phyloP scores from a whole-genome alignment of 2,888 invertebrate genomes.

The Chymomyza fuscimana region DNA sequence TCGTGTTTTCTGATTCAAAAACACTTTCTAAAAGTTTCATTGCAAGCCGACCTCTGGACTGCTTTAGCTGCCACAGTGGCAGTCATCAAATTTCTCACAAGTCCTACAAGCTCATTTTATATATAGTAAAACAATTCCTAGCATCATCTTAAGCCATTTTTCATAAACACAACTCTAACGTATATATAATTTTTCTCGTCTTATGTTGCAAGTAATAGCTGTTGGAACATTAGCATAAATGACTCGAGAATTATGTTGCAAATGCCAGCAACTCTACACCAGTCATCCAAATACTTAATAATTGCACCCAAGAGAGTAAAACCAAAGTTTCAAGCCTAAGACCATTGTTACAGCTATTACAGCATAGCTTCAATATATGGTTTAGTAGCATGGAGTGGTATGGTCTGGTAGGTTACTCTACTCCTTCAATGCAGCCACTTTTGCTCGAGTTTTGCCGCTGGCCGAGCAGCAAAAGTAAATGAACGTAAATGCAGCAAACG shows the following conservation, averaged over 20 bases:
- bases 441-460: slow-evolving; percentile 2
- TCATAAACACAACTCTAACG: neutral
- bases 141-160: neutral
- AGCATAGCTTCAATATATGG: neutral
- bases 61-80: no score
- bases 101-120: no score
- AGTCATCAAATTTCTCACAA: no score
- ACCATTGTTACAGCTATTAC: neutral
- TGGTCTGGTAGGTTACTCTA: neutral
- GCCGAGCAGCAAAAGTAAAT: neutral
- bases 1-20: no score
- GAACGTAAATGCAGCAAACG: slow-evolving; percentile 15
- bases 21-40: no score
- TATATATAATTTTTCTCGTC: neutral
- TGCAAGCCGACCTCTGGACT: no score
- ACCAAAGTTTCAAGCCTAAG: neutral
- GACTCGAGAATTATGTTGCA: neutral
- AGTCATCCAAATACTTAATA: neutral
- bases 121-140: neutral
- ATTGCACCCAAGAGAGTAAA: neutral
- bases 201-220: neutral
- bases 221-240: neutral
- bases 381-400: no score
- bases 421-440: neutral
- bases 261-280: neutral